Evolutionary conservation across 2,888 invertebrate genomes (phyloP), one percentile per base, ranked within the genome.

Genomic region (Calliphora vomitoria): DNA sequence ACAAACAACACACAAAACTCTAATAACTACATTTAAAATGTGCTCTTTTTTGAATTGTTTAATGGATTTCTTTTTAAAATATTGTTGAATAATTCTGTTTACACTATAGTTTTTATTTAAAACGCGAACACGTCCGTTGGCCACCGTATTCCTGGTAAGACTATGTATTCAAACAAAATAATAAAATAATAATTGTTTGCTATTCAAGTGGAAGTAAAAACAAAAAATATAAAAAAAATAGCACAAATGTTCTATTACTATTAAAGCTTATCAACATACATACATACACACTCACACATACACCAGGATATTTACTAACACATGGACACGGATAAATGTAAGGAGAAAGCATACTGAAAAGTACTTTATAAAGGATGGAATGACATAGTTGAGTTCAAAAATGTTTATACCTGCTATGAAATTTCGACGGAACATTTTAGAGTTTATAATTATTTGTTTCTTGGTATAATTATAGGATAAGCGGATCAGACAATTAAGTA

Each of bases 141-240:
- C 91, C 91, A 91, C 91, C 91, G 91, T 90, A 91, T 91, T 90
- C 91, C 89, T 90, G 90, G 90, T 87, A 90, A 89, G 91, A 92
- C 92, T 92, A 92, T 91, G 89, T 88, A 89, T 89, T 88, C 88
- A 88, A 87, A 90, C 71, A 85, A 75, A 85, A 79, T 87, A 85
- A 87, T 78, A 80, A 81, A 78, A 85, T 79, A 75, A 79, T 82
- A 78, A 82, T 87, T 85, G 84, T 72, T 78, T 82, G 82, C 66
- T 75, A 68, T 71, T 85, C 75, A 82, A 87, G 85, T 87, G 85
- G 69, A 87, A 82, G 74, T 64, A 47, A 72, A 66, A 55, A 50
- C 41, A 47, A 75, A 38, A n/a, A 0, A 58, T 44, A 11, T 44
- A 44, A 13, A 62, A 35, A 58, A 69, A 69, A 68, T 3, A 50